A percentile compares a stretch with the other conserved stretches of the same genome.
These are phyloP conservation scores for Gastrophryne carolinensis DNA, from an alignment of 2,797 vertebrate species.

Conservation along the genomic window DNA sequence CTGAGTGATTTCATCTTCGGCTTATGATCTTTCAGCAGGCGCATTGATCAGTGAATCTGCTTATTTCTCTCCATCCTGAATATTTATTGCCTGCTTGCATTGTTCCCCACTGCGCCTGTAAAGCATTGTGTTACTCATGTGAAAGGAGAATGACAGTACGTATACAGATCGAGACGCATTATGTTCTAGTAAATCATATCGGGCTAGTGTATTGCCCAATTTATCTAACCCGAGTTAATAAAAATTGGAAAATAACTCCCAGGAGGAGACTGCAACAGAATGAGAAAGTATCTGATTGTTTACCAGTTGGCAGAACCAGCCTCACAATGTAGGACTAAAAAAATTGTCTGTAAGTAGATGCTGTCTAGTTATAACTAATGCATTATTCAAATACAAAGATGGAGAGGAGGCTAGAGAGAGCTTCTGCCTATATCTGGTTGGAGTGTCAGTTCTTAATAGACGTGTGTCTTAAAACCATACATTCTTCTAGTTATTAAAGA, in stretches of 20 bases:
- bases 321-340: conserved; percentile 13
- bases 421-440: too few species aligned
- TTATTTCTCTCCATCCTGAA: conserved; percentile 40
- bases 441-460: too few species aligned
- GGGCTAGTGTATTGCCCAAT: conserved; percentile 50
- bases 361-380: too few species aligned
- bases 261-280: conserved; percentile 34
- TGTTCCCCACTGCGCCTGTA: conserved; percentile 47
- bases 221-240: conserved; percentile 46
- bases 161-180: conserved; percentile 31
- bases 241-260: conserved; percentile 50
- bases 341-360: background rate
- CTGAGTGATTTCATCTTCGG: conserved; percentile 18
- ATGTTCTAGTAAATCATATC: conserved; percentile 48
- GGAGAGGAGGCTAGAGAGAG: too few species aligned
- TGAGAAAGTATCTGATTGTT: conserved; percentile 49
- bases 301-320: conserved; percentile 27
- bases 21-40: conserved; percentile 34
- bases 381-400: too few species aligned
- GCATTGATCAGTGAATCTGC: conserved; percentile 49
- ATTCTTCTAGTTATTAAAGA: too few species aligned
- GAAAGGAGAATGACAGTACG: conserved; percentile 36
- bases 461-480: too few species aligned
- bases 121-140: conserved; percentile 45
- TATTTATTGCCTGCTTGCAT: conserved; percentile 44